Evolutionary conservation across 30 jellyfish, hydroid and myxozoan species (phyloP), one percentile per base, ranked within the genome.

Genomic region (Aurelia aurita complex sp. Pacific): DNA sequence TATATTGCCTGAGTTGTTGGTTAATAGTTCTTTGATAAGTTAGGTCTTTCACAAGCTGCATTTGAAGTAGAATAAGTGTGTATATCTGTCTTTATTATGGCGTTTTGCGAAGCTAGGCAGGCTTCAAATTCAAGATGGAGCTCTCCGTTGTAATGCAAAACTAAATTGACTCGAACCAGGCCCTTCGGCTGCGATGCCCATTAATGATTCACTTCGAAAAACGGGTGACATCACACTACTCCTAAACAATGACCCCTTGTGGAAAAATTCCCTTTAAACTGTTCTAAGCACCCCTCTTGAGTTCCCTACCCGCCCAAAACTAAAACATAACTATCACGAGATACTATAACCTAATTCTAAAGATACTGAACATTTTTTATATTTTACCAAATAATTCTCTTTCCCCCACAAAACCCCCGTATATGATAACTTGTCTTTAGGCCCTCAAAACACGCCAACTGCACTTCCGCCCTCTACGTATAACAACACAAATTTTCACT

Each of bases 131-230:
- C 98, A 86, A 86, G 96, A 86, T 86, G 96, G 96, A 86, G 86
- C 96, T 86, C 88, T 78, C 79, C 90, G 90, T 86, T 77, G 96
- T 74, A 91, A 92, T 88, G 98, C 97, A 93, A 93, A 93, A 93
- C 98, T 93, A 84, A 93, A 81, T 93, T 88, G 94, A 87, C 96
- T 93, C 96, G 97, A 69, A 80, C 97, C 98, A 88, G 97, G 85
- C 97, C 97, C 91, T 87, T 88, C 72, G 92, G 94, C 90, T 89
- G 90, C 83, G 79, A 72, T 55, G 92, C 84, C 91, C 51, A 59
- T 82, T 70, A 69, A 82, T 82, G 83, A 59, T 82, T 82, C 85
- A 68, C 91, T 77, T 62, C 42, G 40, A 59, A 72, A 82, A 29
- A 82, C 91, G 91, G 91, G 91, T 82, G 91, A 40, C 88, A 77